Conservation (phyloP, 1,140 invertebrate species). For the Homarus americanus region DNA sequence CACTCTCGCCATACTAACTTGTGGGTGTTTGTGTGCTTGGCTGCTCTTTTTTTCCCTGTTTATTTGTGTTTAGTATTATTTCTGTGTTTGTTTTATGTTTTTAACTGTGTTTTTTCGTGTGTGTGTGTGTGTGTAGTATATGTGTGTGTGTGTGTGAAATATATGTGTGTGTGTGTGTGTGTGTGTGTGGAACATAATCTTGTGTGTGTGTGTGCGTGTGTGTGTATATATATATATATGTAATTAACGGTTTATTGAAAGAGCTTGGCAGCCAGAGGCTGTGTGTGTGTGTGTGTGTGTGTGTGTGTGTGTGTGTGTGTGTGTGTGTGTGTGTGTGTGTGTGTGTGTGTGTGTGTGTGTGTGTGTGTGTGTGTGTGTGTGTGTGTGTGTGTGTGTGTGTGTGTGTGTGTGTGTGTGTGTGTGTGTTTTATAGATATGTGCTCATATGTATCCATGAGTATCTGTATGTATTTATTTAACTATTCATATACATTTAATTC, state of each 20-base stretch:
- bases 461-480: too few relatives aligned
- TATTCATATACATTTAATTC: too few relatives aligned
- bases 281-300: conserved; percentile 26
- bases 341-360: conserved; percentile 13
- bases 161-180: not conserved
- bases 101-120: too few relatives aligned
- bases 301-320: conserved; percentile 10
- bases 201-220: not conserved
- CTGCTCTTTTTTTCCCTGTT: too few relatives aligned
- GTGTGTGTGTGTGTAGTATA: not conserved
- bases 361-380: conserved; percentile 24
- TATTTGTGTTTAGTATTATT: too few relatives aligned
- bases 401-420: too few relatives aligned
- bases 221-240: not conserved
- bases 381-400: conserved; percentile 18
- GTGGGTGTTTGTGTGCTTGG: too few relatives aligned
- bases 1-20: too few relatives aligned
- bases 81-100: too few relatives aligned
- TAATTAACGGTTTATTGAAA: not conserved
- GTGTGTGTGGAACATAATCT: not conserved
- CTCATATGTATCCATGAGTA: too few relatives aligned
- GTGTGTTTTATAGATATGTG: too few relatives aligned
- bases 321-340: not conserved
- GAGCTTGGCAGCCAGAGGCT: too few relatives aligned
- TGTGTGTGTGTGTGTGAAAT: not conserved